Evolutionary conservation across 2,797 vertebrate genomes (phyloP).

Genomic region (Huso huso): DNA sequence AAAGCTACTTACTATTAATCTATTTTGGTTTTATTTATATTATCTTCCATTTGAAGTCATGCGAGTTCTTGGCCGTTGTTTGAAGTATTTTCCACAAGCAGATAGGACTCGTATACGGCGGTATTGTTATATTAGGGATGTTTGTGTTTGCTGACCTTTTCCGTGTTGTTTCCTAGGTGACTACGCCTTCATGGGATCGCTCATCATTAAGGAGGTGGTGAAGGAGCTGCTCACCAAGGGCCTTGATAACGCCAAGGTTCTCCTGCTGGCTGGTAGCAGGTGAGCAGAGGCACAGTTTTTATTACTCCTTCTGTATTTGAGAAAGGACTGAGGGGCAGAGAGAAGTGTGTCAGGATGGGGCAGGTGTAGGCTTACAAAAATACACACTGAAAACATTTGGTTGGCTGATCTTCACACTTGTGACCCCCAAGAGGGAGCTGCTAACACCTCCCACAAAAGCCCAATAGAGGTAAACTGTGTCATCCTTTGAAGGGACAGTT

Average conservation of each 20-base stretch:
- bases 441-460: no score
- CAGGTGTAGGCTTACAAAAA: not conserved
- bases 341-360: not conserved
- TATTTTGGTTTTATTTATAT: not conserved
- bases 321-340: slow-evolving; percentile 10
- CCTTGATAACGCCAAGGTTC: slow-evolving; percentile 82
- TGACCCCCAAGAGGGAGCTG: no score
- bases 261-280: slow-evolving; percentile 93
- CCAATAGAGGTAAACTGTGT: no score
- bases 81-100: no score
- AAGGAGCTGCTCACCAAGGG: slow-evolving; percentile 82
- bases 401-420: no score
- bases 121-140: not conserved
- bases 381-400: no score
- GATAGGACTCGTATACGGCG: no score
- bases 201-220: slow-evolving; percentile 91
- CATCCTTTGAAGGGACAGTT: no score
- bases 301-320: no score
- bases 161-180: slow-evolving; percentile 52
- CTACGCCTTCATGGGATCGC: slow-evolving; percentile 91
- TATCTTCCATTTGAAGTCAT: no score
- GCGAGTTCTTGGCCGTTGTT: no score
- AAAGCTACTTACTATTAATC: not conserved
- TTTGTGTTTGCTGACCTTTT: slow-evolving; percentile 20
- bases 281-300: slow-evolving; percentile 28